phyloP scores from a whole-genome alignment of 2,888 invertebrate species.

The Acleris laterana region DNA sequence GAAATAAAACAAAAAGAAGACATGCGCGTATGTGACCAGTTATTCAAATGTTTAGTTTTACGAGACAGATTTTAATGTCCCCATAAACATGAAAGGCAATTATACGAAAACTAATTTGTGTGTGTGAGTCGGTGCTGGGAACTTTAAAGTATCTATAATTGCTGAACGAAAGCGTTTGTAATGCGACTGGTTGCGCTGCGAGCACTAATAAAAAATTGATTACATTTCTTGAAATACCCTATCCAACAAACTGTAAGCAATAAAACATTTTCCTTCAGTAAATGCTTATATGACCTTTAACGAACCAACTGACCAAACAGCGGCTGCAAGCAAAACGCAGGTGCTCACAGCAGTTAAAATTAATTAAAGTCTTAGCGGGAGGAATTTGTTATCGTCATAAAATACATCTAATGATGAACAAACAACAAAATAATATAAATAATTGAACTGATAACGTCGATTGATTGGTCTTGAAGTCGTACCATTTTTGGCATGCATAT shows the following conservation, averaged over 20 bases:
- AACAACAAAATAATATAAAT: not conserved
- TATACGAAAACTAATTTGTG: constrained; percentile 49
- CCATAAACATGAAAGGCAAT: constrained; percentile 60
- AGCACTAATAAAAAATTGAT: not conserved
- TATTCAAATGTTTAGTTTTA: constrained; percentile 69
- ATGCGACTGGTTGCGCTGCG: not conserved
- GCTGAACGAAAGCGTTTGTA: constrained; percentile 18
- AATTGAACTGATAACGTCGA: not conserved
- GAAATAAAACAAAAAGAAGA: constrained; percentile 47
- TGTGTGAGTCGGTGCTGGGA: constrained; percentile 40
- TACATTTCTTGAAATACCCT: not conserved
- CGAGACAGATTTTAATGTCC: constrained; percentile 63
- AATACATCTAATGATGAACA: not conserved
- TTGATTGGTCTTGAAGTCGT: not conserved
- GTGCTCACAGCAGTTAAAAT: constrained; percentile 18
- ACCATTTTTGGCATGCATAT: constrained; percentile 1
- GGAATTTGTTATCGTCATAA: no score
- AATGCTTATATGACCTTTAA: constrained; percentile 23
- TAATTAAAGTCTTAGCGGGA: not conserved
- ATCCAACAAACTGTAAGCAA: not conserved
- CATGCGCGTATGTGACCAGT: constrained; percentile 48
- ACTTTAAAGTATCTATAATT: constrained; percentile 30
- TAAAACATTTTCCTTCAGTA: not conserved
- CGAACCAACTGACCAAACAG: constrained; percentile 20
- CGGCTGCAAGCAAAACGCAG: constrained; percentile 21